Conservation (phyloP, 2,113 vertebrate genomes). For the Protobothrops flavoviridis region DNA sequence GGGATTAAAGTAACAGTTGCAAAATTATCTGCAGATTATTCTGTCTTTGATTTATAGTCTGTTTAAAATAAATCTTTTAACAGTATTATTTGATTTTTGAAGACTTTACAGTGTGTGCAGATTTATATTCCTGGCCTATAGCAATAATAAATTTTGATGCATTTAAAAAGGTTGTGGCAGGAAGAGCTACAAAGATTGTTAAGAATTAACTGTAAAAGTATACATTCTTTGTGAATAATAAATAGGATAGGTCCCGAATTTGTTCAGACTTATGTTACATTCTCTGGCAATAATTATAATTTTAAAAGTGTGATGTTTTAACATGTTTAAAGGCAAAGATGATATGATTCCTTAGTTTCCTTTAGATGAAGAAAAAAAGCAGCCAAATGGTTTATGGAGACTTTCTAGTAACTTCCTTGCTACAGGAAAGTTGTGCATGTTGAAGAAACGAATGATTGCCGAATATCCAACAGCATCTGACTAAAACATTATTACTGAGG, state of each 20-base stretch:
- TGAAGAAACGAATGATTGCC: slow-evolving; percentile 13
- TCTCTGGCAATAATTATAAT: background rate
- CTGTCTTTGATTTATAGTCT: background rate
- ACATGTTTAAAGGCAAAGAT: background rate
- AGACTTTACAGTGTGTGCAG: background rate
- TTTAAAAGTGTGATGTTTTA: background rate
- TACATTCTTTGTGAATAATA: background rate
- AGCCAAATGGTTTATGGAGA: slow-evolving; percentile 20
- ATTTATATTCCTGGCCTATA: background rate
- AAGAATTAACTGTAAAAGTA: background rate
- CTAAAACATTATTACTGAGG: background rate
- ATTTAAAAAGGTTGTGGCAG: background rate
- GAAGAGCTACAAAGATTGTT: background rate
- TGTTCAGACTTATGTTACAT: background rate
- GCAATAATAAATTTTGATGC: rapidly evolving
- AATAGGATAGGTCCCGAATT: background rate
- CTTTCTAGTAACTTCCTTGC: slow-evolving; percentile 44
- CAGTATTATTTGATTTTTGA: background rate
- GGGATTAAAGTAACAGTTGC: slow-evolving; percentile 5
- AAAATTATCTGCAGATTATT: slow-evolving; percentile 13
- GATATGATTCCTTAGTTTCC: background rate
- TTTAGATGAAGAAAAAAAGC: slow-evolving; percentile 11
- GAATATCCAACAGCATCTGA: slow-evolving; percentile 5
- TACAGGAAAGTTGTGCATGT: slow-evolving; percentile 28
- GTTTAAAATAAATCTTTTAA: background rate